Base-by-base conservation (phyloP, 1,140 invertebrate genomes). In the Zaprionus gabonicus region DNA sequence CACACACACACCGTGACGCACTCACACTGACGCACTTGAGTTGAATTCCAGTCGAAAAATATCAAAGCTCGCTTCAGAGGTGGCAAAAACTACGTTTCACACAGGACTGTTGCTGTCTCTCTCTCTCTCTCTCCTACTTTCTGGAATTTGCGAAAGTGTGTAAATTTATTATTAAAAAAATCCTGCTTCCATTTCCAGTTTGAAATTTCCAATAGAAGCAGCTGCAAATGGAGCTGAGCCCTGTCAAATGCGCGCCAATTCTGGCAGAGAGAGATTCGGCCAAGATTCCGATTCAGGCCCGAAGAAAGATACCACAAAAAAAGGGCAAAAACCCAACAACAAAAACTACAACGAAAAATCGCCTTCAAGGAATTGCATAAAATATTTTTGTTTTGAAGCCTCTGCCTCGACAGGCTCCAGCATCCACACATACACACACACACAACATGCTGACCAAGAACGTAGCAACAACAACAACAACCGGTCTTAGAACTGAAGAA, bases 331-430 rank as follows among this genome's bases (percentile, higher is more conserved):
- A 49, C 34, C 31, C 56, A 69, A 20, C 31, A 53, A 28, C 58
- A 55, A n/a, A 23, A 63, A 41, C 57, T 36, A 70, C 66, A 65
- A 58, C 67, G 69, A 81, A 77, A 88, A 90, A 76, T 79, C 75
- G 81, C 77, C 81, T 87, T 87, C 84, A 90, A 87, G 85, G 81
- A 87, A 87, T 87, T 87, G 81, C 84, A 90, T 90, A 82, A 82
- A 87, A 87, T 82, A 87, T 79, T 64, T 71, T 71, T 51, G 60
- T 78, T 71, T 83, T 75, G 69, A 87, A 84, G 77, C 79, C 87
- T 78, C 71, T 81, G 83, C 84, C 81, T 87, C 84, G 78, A 84
- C 84, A 76, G 76, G 83, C 80, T 71, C 81, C 81, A 78, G 67
- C 76, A 58, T 53, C 75, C 78, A 67, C 64, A 60, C 46, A 55